A percentile compares a stretch with the other conserved stretches of the same genome.
Conservation (phyloP, 2,113 vertebrate genomes). For the Etheostoma spectabile region DNA sequence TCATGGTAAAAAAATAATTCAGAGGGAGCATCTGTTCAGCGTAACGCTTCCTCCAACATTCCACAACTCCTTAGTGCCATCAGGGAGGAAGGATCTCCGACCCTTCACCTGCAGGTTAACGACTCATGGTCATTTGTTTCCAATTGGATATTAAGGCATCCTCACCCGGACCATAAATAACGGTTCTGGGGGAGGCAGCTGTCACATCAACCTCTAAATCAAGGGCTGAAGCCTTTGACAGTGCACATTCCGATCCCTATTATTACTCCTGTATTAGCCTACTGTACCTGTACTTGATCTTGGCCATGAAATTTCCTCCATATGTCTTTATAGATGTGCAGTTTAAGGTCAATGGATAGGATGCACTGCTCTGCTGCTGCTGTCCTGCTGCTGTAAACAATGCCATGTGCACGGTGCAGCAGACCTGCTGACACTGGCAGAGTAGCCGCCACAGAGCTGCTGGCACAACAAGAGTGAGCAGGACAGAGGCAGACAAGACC, state of each 20-base stretch:
- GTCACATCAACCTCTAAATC: conserved; percentile 75
- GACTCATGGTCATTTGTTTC: conserved; percentile 82
- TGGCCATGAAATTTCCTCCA: conserved; percentile 20
- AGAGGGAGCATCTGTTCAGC: conserved; percentile 63
- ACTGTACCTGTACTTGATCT: conserved; percentile 62
- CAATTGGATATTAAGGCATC: conserved; percentile 80
- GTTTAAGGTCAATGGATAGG: conserved; percentile 5
- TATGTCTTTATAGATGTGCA: conserved; percentile 3
- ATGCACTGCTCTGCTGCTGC: not conserved
- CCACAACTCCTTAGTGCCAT: conserved; percentile 66
- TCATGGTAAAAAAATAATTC: conserved; percentile 45
- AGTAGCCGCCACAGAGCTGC: conserved; percentile 6
- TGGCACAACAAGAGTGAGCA: conserved; percentile 26
- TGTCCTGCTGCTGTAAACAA: conserved; percentile 41
- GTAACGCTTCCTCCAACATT: conserved; percentile 82
- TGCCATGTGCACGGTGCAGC: conserved; percentile 38
- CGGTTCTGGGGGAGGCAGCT: conserved; percentile 56
- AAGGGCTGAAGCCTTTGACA: conserved; percentile 69
- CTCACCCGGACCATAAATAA: conserved; percentile 79
- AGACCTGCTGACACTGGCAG: conserved; percentile 26
- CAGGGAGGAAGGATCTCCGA: conserved; percentile 67
- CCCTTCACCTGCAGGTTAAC: conserved; percentile 82
- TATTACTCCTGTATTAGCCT: conserved; percentile 31
- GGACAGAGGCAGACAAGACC: conserved; percentile 10
- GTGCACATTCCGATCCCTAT: conserved; percentile 74